Conservation (phyloP, 2,888 invertebrate species). For the Rhagonycha fulva region DNA sequence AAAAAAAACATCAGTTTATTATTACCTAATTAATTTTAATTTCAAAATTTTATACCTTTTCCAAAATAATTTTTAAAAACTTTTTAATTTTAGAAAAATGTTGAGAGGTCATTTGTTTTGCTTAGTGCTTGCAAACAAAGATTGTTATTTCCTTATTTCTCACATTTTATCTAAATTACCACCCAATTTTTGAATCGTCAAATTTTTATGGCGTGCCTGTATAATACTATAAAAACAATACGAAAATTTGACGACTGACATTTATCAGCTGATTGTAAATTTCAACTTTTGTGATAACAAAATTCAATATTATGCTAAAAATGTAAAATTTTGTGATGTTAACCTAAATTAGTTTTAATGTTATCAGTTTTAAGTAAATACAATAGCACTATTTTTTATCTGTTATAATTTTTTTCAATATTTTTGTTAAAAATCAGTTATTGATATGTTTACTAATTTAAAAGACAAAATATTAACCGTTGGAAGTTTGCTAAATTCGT, state of each 20-base stretch:
- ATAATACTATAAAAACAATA: background rate
- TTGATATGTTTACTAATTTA: conserved; percentile 56
- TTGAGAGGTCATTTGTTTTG: no score
- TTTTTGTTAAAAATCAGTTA: background rate
- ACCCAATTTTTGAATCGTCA: background rate
- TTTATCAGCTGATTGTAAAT: background rate
- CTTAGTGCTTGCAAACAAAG: no score
- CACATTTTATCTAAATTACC: no score
- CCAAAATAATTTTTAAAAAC: no score
- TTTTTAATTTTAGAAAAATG: no score
- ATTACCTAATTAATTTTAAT: no score
- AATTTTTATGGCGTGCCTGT: background rate
- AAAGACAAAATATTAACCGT: conserved; percentile 58
- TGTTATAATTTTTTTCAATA: background rate
- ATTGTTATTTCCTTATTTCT: no score
- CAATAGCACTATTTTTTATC: background rate
- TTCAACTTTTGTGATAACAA: background rate
- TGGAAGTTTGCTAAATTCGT: conserved; percentile 20
- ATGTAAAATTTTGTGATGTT: background rate
- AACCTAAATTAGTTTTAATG: background rate
- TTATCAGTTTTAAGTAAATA: background rate
- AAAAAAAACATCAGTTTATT: no score
- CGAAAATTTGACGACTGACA: background rate
- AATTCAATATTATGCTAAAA: background rate
- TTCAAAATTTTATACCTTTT: no score